A percentile compares a stretch with the other conserved stretches of the same genome.
Conservation (phyloP, 1,140 invertebrate genomes). For the Agrypnia vestita region DNA sequence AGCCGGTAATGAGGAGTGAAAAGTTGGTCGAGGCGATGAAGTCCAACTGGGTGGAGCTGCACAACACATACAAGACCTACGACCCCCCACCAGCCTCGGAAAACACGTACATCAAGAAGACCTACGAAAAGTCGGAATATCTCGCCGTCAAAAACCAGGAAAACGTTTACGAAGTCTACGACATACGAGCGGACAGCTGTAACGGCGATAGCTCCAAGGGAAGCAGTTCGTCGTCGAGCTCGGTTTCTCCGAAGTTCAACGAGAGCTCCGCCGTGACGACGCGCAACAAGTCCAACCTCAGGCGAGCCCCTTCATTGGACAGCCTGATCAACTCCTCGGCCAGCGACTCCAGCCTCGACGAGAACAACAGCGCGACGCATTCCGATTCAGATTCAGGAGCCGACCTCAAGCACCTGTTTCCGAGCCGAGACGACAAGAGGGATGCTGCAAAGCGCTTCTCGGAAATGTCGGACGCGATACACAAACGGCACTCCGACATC, state of each 20-base stretch:
- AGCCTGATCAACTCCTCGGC: conserved; percentile 79
- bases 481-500: conserved; percentile 53
- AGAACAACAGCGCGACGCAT: conserved; percentile 68
- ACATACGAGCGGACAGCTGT: conserved; percentile 44
- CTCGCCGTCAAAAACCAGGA: conserved; percentile 46
- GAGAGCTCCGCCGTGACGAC: conserved; percentile 45
- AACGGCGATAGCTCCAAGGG: conserved; percentile 48
- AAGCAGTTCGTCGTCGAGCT: conserved; percentile 50
- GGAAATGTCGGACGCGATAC: conserved; percentile 54
- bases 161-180: conserved; percentile 59
- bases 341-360: conserved; percentile 71
- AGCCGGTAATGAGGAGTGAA: conserved; percentile 56
- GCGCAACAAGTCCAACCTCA: conserved; percentile 60
- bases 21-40: conserved; percentile 57
- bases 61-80: conserved; percentile 59
- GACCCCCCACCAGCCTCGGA: conserved; percentile 42
- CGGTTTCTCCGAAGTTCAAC: conserved; percentile 52
- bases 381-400: conserved; percentile 74
- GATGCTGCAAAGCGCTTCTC: conserved; percentile 34
- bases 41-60: conserved; percentile 59
- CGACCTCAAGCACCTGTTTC: conserved; percentile 64
- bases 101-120: conserved; percentile 42
- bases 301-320: conserved; percentile 75
- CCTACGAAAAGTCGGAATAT: conserved; percentile 49
- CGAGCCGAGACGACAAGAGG: conserved; percentile 61